A percentile compares a stretch with the other conserved stretches of the same genome.
These are phyloP conservation scores for Magallana ariakensis DNA, from an alignment of 1,140 invertebrate genomes.

Conservation along the genomic window DNA sequence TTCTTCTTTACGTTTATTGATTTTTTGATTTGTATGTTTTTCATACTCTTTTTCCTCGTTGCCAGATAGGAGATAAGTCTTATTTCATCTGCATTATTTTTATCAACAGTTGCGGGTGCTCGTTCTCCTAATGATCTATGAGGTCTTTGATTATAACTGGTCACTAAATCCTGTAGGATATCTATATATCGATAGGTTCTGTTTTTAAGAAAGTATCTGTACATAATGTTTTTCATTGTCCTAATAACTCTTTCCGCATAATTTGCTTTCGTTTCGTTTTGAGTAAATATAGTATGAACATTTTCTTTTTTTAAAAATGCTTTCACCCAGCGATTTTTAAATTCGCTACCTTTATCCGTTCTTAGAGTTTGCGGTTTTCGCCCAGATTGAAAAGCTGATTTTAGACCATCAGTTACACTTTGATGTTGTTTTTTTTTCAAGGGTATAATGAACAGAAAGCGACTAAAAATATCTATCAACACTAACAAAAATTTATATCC, in stretches of 20 bases:
- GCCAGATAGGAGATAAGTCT: slow-evolving; percentile 43
- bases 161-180: slow-evolving; percentile 43
- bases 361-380: too few relatives aligned
- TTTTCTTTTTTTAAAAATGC: slow-evolving; percentile 35
- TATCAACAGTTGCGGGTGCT: slow-evolving; percentile 37
- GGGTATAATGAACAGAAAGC: too few relatives aligned
- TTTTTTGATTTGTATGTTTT: too few relatives aligned
- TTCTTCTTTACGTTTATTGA: too few relatives aligned
- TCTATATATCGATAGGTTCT: slow-evolving; percentile 46
- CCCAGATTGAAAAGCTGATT: too few relatives aligned
- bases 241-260: slow-evolving; percentile 44
- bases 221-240: slow-evolving; percentile 41
- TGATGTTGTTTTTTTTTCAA: too few relatives aligned
- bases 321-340: too few relatives aligned
- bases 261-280: slow-evolving; percentile 49
- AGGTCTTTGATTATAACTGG: slow-evolving; percentile 49
- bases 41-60: slow-evolving; percentile 22
- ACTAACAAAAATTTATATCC: too few relatives aligned
- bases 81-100: slow-evolving; percentile 43
- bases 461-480: too few relatives aligned
- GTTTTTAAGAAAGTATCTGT: slow-evolving; percentile 47
- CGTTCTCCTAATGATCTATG: slow-evolving; percentile 43
- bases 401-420: too few relatives aligned
- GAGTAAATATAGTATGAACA: slow-evolving; percentile 37
- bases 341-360: too few relatives aligned